Percentiles rank a stretch among this genome's conserved stretches.
These are phyloP conservation scores for Morelia viridis DNA, from an alignment of 2,797 vertebrate species.

Conservation along the genomic window DNA sequence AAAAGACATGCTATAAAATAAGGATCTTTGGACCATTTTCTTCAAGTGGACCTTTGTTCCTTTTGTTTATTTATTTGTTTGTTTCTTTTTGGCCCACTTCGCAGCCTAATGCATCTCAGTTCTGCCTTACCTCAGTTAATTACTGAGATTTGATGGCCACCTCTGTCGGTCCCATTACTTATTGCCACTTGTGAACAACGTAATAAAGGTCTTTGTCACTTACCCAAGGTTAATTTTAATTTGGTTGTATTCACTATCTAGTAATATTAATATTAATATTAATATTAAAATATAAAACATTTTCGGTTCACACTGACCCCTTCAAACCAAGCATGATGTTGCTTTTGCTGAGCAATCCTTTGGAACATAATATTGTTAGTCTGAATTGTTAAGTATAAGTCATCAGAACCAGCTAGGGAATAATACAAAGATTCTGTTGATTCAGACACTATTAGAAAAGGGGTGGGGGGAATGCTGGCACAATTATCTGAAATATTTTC, in stretches of 20 bases:
- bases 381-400: slow-evolving; percentile 65
- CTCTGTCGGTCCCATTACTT: slow-evolving; percentile 64
- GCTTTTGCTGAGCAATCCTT: slow-evolving; percentile 59
- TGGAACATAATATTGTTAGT: slow-evolving; percentile 29
- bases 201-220: slow-evolving; percentile 63
- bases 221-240: slow-evolving; percentile 68
- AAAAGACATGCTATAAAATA: slow-evolving; percentile 40
- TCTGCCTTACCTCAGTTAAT: slow-evolving; percentile 66
- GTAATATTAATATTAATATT: slow-evolving; percentile 56
- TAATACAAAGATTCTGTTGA: slow-evolving; percentile 60
- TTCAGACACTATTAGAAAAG: slow-evolving; percentile 49
- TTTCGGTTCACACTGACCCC: slow-evolving; percentile 41
- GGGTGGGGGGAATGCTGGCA: slow-evolving; percentile 47
- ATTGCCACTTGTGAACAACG: slow-evolving; percentile 63
- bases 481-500: slow-evolving; percentile 32
- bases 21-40: slow-evolving; percentile 46
- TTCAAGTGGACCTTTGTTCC: slow-evolving; percentile 33
- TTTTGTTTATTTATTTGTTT: slow-evolving; percentile 56
- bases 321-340: neutral
- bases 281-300: slow-evolving; percentile 28
- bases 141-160: slow-evolving; percentile 72
- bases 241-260: slow-evolving; percentile 46
- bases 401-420: slow-evolving; percentile 44
- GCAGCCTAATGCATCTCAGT: slow-evolving; percentile 60
- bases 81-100: slow-evolving; percentile 71